phyloP scores from a whole-genome alignment of 1,140 invertebrate species.

The Platorchestia sp. region DNA sequence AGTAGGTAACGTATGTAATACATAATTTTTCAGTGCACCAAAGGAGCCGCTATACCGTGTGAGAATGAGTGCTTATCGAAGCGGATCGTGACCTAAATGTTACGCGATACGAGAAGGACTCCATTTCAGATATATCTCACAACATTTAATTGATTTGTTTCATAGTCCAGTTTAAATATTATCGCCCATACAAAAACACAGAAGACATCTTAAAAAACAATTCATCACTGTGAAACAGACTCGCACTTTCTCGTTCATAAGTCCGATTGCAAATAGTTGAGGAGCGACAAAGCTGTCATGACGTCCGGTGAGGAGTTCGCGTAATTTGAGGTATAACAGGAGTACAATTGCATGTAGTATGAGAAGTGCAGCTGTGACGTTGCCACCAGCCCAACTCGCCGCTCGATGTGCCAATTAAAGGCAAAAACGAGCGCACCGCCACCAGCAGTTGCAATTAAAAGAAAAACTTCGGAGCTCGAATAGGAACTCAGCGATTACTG shows the following conservation, averaged over 20 bases:
- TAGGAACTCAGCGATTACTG: slow-evolving; percentile 37
- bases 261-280: background rate
- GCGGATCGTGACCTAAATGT: too few species aligned
- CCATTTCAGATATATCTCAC: background rate
- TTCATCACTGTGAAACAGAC: too few species aligned
- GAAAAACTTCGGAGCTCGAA: slow-evolving; percentile 1
- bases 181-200: too few species aligned
- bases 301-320: background rate
- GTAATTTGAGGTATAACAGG: background rate
- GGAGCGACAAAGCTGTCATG: background rate
- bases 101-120: background rate
- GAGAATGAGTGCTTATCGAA: too few species aligned
- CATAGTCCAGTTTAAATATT: too few species aligned
- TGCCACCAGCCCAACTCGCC: background rate
- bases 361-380: background rate
- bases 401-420: background rate
- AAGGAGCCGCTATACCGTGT: too few species aligned
- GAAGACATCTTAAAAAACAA: too few species aligned
- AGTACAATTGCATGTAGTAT: background rate
- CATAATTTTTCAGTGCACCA: too few species aligned
- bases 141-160: background rate
- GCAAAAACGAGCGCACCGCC: background rate
- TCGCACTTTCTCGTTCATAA: background rate
- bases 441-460: background rate
- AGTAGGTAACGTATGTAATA: too few species aligned